Percentiles rank a stretch among this genome's conserved stretches.
Evolutionary conservation across 2,113 vertebrate species (phyloP).

Genomic region (Hassar affinis): DNA sequence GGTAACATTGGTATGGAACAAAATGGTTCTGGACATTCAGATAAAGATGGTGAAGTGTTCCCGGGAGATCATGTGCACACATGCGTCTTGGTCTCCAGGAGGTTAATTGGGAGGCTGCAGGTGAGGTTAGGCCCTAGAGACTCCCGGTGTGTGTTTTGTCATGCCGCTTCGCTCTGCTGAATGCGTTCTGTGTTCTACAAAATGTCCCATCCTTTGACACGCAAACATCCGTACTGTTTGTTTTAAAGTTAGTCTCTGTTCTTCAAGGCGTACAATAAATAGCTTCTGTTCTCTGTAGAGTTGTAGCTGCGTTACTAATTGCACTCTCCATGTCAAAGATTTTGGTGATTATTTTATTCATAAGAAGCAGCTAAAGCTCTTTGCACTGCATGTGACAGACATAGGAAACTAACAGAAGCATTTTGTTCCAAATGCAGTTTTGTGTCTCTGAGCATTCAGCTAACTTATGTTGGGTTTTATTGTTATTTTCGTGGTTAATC

Average conservation of each 20-base stretch:
- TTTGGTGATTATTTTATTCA: not conserved
- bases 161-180: slow-evolving; percentile 4
- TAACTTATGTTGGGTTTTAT: not conserved
- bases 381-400: not conserved
- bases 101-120: slow-evolving; percentile 57
- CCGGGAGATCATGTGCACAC: slow-evolving; percentile 31
- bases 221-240: not conserved
- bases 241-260: not conserved
- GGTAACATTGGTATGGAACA: not conserved
- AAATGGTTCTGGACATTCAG: not conserved
- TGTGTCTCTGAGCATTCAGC: not conserved
- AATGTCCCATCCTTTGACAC: not conserved
- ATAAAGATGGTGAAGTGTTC: not conserved
- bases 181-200: not conserved
- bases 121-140: slow-evolving; percentile 50
- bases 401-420: not conserved
- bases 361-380: not conserved
- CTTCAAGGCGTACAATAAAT: not conserved
- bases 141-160: slow-evolving; percentile 42
- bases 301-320: slow-evolving; percentile 9
- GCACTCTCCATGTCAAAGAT: not conserved
- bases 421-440: not conserved
- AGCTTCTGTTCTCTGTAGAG: not conserved
- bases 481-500: slow-evolving; percentile 21
- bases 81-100: slow-evolving; percentile 47